Evolutionary conservation across 2,888 invertebrate species (phyloP), one percentile per base, ranked within the genome.

Genomic region (Drosophila mulleri): DNA sequence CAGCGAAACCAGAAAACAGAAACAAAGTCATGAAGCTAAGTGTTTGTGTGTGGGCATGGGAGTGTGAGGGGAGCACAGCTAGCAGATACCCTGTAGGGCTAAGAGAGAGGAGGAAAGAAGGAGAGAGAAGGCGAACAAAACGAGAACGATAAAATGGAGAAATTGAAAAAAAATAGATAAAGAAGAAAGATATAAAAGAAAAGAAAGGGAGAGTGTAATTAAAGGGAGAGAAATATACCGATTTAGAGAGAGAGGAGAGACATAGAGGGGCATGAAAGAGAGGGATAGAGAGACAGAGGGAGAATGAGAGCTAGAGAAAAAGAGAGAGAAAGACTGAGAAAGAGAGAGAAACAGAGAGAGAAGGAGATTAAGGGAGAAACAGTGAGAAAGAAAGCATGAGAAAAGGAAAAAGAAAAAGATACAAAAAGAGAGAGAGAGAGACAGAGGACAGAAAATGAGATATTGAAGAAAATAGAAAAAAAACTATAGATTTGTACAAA

Each of bases 1-100:
- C 41, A 52, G 45, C 52, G 32, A 59, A 50, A 53, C 35, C 29
- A 60, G 45, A 56, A 45, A 35, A 35, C 2, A 2, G 35, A 52
- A 37, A 23, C 52, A 23, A 53, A 53, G 18, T 20, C 20, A 52
- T 52, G 20, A 16, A 52, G 32, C 18, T 18, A 18, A 32, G 32
- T 32, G 32, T 29, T 5, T 8, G n/a, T 18, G 18, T 18, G 32
- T 32, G 18, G 12, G 2, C 0, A 6, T 29, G 18, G n/a, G 32
- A 6, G 47, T 26, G 47, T 9, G 47, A 3, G 41, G n/a, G 12
- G 14, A 5, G 18, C 16, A 18, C 3, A 11, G 41, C 42, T 20
- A 20, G 11, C 0, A 11, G 9, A 57, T 63, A 63, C 48, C 35
- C 63, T 62, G 23, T 29, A 20, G 5, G 20, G 52, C 12, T 18